Evolutionary conservation across 2,113 vertebrate species (phyloP).

Genomic region (Dicerorhinus sumatrensis): DNA sequence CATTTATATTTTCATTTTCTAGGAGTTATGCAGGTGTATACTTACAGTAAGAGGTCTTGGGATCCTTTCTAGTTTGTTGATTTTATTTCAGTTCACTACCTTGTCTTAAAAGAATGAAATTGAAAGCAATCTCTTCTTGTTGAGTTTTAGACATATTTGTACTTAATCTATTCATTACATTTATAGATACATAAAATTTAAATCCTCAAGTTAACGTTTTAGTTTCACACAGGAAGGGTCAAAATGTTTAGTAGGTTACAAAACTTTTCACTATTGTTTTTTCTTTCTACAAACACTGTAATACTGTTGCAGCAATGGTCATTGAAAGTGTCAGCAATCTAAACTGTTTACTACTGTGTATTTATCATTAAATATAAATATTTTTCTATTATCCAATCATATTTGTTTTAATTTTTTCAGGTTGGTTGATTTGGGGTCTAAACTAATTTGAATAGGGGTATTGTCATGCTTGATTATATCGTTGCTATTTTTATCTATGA

Average conservation of each 20-base stretch:
- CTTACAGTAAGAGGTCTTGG: neutral
- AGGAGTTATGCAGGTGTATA: neutral
- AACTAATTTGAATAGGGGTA: neutral
- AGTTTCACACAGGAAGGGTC: neutral
- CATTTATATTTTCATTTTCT: neutral
- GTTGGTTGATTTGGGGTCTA: neutral
- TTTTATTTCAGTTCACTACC: neutral
- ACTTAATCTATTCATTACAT: neutral
- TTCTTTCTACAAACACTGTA: neutral
- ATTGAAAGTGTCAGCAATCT: neutral
- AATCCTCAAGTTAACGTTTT: neutral
- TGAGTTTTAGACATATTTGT: neutral
- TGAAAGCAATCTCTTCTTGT: neutral
- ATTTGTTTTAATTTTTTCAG: neutral
- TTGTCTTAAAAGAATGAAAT: neutral
- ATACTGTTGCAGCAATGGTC: neutral
- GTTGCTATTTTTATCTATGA: neutral
- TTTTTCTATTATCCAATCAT: neutral
- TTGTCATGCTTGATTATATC: neutral
- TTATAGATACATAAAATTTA: neutral
- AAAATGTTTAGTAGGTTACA: neutral
- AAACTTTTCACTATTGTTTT: neutral
- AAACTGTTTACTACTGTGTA: neutral
- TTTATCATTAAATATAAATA: neutral
- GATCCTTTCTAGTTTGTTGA: neutral